Base-by-base conservation (phyloP, 2,113 vertebrate species). In the Sula dactylatra region DNA sequence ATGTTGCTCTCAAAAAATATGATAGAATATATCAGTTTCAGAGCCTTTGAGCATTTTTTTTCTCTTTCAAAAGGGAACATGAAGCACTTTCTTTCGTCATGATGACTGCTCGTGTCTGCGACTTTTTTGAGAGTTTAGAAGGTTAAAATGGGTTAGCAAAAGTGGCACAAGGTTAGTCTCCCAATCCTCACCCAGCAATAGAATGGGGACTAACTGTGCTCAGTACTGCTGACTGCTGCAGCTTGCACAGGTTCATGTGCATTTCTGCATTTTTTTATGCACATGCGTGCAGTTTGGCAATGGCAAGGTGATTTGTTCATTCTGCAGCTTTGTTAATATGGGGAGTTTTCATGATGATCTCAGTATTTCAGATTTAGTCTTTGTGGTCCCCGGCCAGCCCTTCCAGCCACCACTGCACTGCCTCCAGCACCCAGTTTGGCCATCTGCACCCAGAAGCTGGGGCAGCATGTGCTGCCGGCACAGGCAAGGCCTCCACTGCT, bases 231-330 rank as follows among this genome's bases (percentile, higher is more conserved):
- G 76, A 73, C 59, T 45, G 27, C 42, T 90, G 64, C 50, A 66
- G 7, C 27, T 80, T 36, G 20, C 0, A 0, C 1, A 4, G 7
- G 20, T 73, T 45, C 22, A 8, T 14, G 62, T 0, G 2, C 16
- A 17, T 8, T 20, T 38, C 45, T 80, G 44, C 17, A 19, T n/a
- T 70, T 45, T 61, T 65, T 80, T 52, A 77, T 52, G 16, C 5
- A 11, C 4, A 2, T 0, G 1, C 3, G 5, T 62, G 50, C 22
- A 56, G 50, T 45, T 97, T 31, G 18, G 36, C 74, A 90, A 45
- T 26, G 40, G 5, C 6, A 31, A 1, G 4, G 16, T 6, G 6
- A 11, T 29, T 16, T 56, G 11, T 34, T n/a, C 70, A 36, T 73
- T 65, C 36, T 58, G 24, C 34, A 58, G 3, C 10, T 73, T 76